phyloP scores from a whole-genome alignment of 2,113 vertebrate genomes.

The Gnathonemus longibarbis region DNA sequence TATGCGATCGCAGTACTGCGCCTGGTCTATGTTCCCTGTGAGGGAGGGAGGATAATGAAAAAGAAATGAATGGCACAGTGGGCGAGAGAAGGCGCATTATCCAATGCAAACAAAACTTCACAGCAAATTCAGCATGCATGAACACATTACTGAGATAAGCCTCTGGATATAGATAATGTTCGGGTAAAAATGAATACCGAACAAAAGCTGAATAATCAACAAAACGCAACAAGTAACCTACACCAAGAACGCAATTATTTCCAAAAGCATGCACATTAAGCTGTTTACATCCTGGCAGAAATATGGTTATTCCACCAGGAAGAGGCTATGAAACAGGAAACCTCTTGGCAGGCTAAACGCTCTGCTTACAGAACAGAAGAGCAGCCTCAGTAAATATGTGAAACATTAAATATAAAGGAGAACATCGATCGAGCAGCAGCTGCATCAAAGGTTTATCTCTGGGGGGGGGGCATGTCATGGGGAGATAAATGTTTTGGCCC shows the following conservation, averaged over 20 bases:
- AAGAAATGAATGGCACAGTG: neutral
- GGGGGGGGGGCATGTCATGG: neutral
- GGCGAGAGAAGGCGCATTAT: neutral
- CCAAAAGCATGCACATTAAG: neutral
- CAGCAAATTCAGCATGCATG: neutral
- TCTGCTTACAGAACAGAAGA: neutral
- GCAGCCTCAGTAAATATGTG: neutral
- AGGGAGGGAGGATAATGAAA: conserved; percentile 29
- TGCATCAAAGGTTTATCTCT: neutral
- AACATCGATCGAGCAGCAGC: neutral
- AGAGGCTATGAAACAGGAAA: neutral
- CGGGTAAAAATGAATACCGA: neutral
- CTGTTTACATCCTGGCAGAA: neutral
- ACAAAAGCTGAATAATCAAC: neutral
- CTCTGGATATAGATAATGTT: neutral
- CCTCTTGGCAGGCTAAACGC: neutral
- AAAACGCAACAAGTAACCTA: neutral
- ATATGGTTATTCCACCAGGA: neutral
- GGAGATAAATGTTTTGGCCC: neutral
- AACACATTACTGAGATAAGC: neutral
- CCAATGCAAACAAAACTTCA: neutral
- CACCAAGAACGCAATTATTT: neutral
- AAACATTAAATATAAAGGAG: neutral
- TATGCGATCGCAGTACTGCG: conserved; percentile 97
- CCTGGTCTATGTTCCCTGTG: conserved; percentile 95